These are phyloP conservation scores for Calliopsis andreniformis DNA, from an alignment of 1,140 invertebrate species.

Conservation along the genomic window DNA sequence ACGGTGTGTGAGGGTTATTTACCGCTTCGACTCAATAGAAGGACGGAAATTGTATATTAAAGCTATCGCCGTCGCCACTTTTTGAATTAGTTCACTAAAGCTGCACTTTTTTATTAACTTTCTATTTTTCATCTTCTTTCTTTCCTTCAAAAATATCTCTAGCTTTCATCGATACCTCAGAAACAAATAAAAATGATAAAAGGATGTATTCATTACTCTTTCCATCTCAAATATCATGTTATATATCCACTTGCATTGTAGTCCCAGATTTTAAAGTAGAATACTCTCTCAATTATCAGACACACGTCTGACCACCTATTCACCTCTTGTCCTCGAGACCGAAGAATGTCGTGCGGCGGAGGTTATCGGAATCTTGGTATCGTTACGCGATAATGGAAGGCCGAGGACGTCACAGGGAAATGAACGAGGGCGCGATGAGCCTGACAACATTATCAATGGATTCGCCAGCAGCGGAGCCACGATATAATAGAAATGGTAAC, in stretches of 20 bases:
- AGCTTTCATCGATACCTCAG: no score
- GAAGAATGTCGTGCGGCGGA: neutral
- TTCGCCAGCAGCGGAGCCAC: slow-evolving; percentile 11
- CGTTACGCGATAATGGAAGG: slow-evolving; percentile 18
- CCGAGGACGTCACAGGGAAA: slow-evolving; percentile 6
- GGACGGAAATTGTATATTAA: neutral
- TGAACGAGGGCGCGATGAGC: slow-evolving; percentile 12
- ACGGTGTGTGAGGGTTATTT: slow-evolving; percentile 18
- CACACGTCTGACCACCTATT: no score
- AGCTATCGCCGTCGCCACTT: neutral
- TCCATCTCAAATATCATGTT: no score
- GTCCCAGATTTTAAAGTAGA: no score
- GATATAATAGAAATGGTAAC: slow-evolving; percentile 47
- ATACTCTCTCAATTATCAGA: no score
- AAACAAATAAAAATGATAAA: no score
- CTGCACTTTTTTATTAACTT: no score
- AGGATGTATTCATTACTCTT: no score
- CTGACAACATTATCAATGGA: slow-evolving; percentile 38
- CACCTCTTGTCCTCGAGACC: neutral
- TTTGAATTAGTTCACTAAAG: slow-evolving; percentile 14
- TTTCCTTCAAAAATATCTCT: no score
- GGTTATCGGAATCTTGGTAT: slow-evolving; percentile 12
- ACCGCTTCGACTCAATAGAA: neutral
- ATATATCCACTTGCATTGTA: no score
- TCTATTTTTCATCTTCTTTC: slow-evolving; percentile 32